Conservation (phyloP, 2,888 invertebrate species). For the Lampropteryx suffumata region DNA sequence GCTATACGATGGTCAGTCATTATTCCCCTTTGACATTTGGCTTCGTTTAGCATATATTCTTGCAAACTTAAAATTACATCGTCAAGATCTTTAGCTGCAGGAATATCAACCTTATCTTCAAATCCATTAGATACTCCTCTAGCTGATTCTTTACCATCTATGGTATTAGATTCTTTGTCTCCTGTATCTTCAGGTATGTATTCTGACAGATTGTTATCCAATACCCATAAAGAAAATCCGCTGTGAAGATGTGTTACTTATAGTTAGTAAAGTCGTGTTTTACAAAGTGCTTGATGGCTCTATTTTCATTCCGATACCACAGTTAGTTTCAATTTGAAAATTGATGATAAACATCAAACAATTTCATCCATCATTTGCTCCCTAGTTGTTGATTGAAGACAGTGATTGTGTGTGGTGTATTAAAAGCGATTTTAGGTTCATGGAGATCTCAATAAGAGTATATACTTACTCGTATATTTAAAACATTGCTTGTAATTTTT, state of each 20-base stretch:
- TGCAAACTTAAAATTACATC: conserved; percentile 28
- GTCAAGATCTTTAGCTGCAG: neutral
- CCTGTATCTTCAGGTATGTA: conserved; percentile 35
- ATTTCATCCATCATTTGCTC: neutral
- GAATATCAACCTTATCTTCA: conserved; percentile 25
- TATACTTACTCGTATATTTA: too few relatives aligned
- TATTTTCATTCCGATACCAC: conserved; percentile 15
- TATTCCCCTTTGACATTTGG: conserved; percentile 53
- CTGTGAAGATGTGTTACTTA: conserved; percentile 46
- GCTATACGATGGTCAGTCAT: conserved; percentile 48
- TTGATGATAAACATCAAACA: neutral
- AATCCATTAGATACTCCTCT: conserved; percentile 15
- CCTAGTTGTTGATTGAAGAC: too few relatives aligned
- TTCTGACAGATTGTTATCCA: conserved; percentile 49
- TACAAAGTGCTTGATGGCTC: conserved; percentile 32
- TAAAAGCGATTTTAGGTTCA: too few relatives aligned
- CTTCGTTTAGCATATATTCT: conserved; percentile 44
- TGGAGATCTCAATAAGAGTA: too few relatives aligned
- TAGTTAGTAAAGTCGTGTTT: conserved; percentile 34
- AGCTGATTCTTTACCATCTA: conserved; percentile 10
- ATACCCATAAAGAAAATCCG: conserved; percentile 44
- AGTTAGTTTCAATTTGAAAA: conserved; percentile 6
- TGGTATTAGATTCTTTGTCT: conserved; percentile 18
- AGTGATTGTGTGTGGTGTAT: too few relatives aligned
- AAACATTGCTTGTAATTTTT: too few relatives aligned